phyloP scores from a whole-genome alignment of 1,140 invertebrate species.

The Hylaeus anthracinus region DNA sequence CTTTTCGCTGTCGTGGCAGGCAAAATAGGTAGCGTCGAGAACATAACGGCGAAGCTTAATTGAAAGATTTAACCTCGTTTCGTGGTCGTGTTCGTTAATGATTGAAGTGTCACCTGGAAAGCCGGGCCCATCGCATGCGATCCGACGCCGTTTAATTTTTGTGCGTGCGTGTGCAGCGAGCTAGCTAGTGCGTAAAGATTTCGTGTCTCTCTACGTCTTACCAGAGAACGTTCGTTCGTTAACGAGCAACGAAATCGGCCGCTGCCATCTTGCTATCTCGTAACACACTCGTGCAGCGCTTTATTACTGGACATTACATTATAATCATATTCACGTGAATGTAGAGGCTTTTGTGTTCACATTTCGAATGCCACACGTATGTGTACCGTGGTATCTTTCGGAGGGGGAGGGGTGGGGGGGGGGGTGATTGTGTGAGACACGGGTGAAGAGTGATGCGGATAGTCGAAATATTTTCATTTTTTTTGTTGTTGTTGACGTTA shows the following conservation, averaged over 20 bases:
- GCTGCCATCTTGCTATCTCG: constrained; percentile 81
- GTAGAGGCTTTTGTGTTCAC: constrained; percentile 20
- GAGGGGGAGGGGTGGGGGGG: background rate
- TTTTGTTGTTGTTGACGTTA: background rate
- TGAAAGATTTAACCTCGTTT: constrained; percentile 1
- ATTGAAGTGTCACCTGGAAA: background rate
- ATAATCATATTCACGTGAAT: constrained; percentile 37
- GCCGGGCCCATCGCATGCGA: constrained; percentile 37
- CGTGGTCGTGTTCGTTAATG: constrained; percentile 3
- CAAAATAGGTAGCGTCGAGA: background rate
- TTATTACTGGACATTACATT: constrained; percentile 48
- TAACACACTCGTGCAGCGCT: constrained; percentile 65
- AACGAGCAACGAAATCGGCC: constrained; percentile 72
- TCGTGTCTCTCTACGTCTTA: constrained; percentile 71
- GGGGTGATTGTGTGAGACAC: constrained; percentile 5
- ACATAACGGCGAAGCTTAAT: background rate
- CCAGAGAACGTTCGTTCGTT: constrained; percentile 65
- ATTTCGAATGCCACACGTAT: constrained; percentile 32
- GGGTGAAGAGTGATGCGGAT: background rate
- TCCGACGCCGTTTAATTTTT: background rate
- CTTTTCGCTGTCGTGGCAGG: background rate
- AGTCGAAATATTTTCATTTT: background rate
- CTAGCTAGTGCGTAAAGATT: constrained; percentile 70
- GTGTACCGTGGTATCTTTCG: constrained; percentile 4
- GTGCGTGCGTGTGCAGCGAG: constrained; percentile 69